Evolutionary conservation across 2,888 invertebrate species (phyloP).

Genomic region (Kuschelorhynchus macadamiae): DNA sequence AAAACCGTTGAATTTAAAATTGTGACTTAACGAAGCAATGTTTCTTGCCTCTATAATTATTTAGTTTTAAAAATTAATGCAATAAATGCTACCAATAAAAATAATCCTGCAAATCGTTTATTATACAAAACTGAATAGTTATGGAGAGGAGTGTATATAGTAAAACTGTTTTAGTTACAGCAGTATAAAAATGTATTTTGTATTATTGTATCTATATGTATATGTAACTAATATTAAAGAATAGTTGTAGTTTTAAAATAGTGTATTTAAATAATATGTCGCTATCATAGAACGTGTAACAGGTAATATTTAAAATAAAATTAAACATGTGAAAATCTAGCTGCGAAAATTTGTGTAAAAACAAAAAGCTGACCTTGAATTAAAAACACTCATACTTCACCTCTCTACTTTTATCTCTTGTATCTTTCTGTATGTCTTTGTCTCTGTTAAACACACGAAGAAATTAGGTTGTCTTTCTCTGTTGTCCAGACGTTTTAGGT

Average conservation of each 20-base stretch:
- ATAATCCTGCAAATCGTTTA: no score
- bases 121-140: no score
- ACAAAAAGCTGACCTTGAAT: slow-evolving; percentile 12
- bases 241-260: slow-evolving; percentile 34
- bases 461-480: slow-evolving; percentile 9
- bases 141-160: slow-evolving; percentile 7
- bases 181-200: slow-evolving; percentile 49
- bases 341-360: slow-evolving; percentile 32
- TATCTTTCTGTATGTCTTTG: slow-evolving; percentile 1
- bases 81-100: no score
- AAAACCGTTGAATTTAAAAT: no score
- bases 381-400: neutral
- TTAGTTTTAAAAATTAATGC: no score
- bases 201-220: slow-evolving; percentile 52
- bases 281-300: slow-evolving; percentile 41
- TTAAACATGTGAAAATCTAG: slow-evolving; percentile 34
- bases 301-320: slow-evolving; percentile 31
- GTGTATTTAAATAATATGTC: slow-evolving; percentile 38
- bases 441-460: slow-evolving; percentile 6
- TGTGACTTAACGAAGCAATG: no score
- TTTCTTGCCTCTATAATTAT: no score
- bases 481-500: slow-evolving; percentile 25
- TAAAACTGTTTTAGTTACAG: slow-evolving; percentile 16
- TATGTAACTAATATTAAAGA: slow-evolving; percentile 43
- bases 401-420: neutral